Percentiles rank a stretch among this genome's conserved stretches.
Evolutionary conservation across 1,140 invertebrate genomes (phyloP).

Genomic region (Teleogryllus occipitalis): DNA sequence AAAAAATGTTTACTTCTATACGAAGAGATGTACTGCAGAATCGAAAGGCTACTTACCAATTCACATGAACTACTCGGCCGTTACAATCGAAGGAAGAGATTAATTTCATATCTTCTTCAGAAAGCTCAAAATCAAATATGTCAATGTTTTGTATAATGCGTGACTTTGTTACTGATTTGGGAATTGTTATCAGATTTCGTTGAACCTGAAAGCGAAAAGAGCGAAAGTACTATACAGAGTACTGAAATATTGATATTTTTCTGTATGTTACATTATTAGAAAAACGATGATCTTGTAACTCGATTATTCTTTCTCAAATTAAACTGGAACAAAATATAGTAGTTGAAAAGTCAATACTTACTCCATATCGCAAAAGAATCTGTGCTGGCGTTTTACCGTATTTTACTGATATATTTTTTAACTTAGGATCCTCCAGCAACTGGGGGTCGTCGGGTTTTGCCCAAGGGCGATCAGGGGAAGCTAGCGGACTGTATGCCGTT

Average conservation of each 20-base stretch:
- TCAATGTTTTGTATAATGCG: slow-evolving; percentile 67
- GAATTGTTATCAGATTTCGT: slow-evolving; percentile 66
- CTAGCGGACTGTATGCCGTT: slow-evolving; percentile 60
- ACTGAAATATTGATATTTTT: too few species aligned
- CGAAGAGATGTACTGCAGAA: too few species aligned
- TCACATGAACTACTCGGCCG: slow-evolving; percentile 41
- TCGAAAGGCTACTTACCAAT: slow-evolving; percentile 30
- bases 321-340: too few species aligned
- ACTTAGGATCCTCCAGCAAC: slow-evolving; percentile 52
- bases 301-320: too few species aligned
- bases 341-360: slow-evolving; percentile 12
- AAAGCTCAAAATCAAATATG: slow-evolving; percentile 65
- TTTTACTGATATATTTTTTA: slow-evolving; percentile 55
- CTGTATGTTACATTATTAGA: too few species aligned
- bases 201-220: slow-evolving; percentile 49
- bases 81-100: slow-evolving; percentile 48
- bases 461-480: slow-evolving; percentile 53
- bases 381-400: slow-evolving; percentile 62
- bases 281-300: too few species aligned
- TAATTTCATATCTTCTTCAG: slow-evolving; percentile 44
- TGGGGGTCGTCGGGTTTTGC: slow-evolving; percentile 57
- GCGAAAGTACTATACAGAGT: too few species aligned
- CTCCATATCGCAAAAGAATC: slow-evolving; percentile 55
- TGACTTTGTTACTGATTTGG: slow-evolving; percentile 66
- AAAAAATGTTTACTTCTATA: too few species aligned